These are phyloP conservation scores for Bathynomus jamesi DNA, from an alignment of 1,140 invertebrate species.

Conservation along the genomic window DNA sequence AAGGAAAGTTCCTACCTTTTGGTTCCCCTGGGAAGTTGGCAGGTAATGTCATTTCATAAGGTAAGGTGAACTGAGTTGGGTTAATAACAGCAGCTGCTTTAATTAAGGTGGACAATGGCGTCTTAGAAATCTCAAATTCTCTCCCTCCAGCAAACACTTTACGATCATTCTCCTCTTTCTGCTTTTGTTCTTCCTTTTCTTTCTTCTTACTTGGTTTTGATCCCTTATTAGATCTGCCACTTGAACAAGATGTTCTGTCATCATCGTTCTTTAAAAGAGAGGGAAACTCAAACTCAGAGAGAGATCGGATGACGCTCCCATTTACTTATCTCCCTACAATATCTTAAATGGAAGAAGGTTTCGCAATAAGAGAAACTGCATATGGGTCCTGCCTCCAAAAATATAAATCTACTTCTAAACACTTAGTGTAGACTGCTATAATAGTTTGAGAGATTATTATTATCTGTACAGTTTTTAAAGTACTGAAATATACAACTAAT, in stretches of 20 bases:
- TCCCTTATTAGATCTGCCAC: conserved; percentile 26
- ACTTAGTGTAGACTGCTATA: too few species aligned
- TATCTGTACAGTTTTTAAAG: too few species aligned
- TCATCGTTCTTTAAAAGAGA: conserved; percentile 25
- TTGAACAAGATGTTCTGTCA: conserved; percentile 29
- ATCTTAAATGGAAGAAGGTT: too few species aligned
- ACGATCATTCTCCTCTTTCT: conserved; percentile 21
- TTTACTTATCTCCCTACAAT: not conserved
- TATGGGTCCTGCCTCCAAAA: too few species aligned
- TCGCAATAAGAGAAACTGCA: too few species aligned
- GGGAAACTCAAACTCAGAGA: too few species aligned
- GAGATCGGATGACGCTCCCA: too few species aligned
- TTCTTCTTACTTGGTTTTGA: conserved; percentile 21
- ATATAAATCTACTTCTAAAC: too few species aligned
- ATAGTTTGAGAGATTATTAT: too few species aligned
- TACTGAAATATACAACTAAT: too few species aligned
- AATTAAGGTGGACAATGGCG: conserved; percentile 61
- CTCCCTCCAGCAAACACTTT: conserved; percentile 19
- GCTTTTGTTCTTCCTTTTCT: conserved; percentile 30
- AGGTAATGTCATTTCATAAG: conserved; percentile 65
- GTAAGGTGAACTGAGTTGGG: conserved; percentile 79
- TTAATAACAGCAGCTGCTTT: conserved; percentile 72
- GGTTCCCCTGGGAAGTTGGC: conserved; percentile 64
- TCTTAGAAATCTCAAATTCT: conserved; percentile 29
- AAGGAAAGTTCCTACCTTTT: conserved; percentile 6